These are phyloP conservation scores for Triplophysa dalaica DNA, from an alignment of 2,113 vertebrate species.

Conservation along the genomic window DNA sequence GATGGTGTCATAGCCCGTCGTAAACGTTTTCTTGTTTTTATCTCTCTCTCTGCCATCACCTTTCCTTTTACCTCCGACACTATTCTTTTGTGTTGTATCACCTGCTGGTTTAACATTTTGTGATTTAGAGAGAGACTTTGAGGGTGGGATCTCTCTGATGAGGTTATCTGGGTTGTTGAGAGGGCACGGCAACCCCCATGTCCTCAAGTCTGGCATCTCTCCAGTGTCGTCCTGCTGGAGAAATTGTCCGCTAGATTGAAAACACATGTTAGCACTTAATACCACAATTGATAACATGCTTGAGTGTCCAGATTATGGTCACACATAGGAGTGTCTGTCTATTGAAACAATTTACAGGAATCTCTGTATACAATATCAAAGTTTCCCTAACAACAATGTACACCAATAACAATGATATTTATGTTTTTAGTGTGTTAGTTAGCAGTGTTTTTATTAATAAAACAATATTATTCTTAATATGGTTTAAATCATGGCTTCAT, in stretches of 20 bases:
- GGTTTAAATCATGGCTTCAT: too few species aligned
- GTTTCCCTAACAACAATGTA: not conserved
- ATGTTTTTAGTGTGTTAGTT: too few species aligned
- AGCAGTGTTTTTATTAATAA: too few species aligned
- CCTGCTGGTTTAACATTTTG: conserved; percentile 18
- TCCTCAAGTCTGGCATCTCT: conserved; percentile 7
- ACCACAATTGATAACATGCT: conserved; percentile 26
- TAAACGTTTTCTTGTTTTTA: not conserved
- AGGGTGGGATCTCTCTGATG: not conserved
- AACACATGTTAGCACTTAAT: conserved; percentile 48
- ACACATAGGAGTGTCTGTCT: not conserved
- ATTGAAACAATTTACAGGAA: too few species aligned
- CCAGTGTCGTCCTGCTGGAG: conserved; percentile 59
- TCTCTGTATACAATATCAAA: not conserved
- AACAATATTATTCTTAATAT: too few species aligned
- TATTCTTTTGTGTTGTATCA: conserved; percentile 34
- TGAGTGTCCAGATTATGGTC: conserved; percentile 20
- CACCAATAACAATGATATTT: too few species aligned
- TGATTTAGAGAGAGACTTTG: not conserved
- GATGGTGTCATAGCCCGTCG: not conserved
- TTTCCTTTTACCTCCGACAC: not conserved
- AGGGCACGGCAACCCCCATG: not conserved
- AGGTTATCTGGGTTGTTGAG: conserved; percentile 32
- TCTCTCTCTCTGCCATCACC: not conserved
- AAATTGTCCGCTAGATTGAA: conserved; percentile 64